Conservation (phyloP, 35 echinoderm and acorn worm genomes). For the Diadema setosum region DNA sequence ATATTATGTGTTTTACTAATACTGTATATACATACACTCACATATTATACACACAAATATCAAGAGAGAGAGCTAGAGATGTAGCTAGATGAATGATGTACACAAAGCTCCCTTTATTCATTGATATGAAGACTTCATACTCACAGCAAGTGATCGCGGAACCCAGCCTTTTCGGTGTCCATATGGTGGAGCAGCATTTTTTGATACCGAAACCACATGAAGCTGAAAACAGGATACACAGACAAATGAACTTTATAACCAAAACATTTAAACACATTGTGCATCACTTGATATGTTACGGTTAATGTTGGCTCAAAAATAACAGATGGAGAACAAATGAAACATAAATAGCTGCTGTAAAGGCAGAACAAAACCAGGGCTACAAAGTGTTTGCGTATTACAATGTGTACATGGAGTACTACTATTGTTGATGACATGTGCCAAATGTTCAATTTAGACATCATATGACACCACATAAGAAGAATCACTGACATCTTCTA, state of each 20-base stretch:
- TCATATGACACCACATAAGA: no score
- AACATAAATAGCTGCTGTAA: not conserved
- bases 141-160: conserved; percentile 56
- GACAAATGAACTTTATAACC: not conserved
- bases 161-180: conserved; percentile 94
- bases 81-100: no score
- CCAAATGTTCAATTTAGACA: no score
- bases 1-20: no score
- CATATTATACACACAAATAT: no score
- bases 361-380: no score
- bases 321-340: not conserved
- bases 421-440: not conserved
- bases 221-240: conserved; percentile 39
- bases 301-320: not conserved
- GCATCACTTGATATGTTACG: not conserved
- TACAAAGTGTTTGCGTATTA: not conserved
- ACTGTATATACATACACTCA: no score
- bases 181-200: conserved; percentile 86
- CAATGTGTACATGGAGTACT: not conserved
- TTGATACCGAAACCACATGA: conserved; percentile 70
- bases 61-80: no score
- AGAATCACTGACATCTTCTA: no score
- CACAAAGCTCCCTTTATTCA: no score
- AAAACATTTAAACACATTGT: not conserved
- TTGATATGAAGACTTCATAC: no score